Conservation (phyloP, 2,113 vertebrate genomes). For the Leuciscus idus region DNA sequence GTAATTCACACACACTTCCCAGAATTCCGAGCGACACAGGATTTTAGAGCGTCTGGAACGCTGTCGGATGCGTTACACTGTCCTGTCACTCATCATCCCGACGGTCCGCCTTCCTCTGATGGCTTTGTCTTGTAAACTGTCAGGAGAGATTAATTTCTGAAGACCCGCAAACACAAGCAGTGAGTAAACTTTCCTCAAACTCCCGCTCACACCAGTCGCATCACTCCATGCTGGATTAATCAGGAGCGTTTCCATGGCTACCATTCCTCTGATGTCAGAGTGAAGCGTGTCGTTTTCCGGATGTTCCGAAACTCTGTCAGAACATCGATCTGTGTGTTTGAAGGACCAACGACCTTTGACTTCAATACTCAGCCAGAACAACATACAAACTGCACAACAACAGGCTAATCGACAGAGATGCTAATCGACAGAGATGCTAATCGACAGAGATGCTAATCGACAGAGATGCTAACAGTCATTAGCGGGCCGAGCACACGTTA, state of each 20-base stretch:
- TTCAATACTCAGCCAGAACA: neutral
- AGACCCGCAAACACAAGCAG: slow-evolving; percentile 21
- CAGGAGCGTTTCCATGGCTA: neutral
- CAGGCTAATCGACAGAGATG: no score
- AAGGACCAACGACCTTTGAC: neutral
- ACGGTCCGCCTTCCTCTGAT: slow-evolving; percentile 40
- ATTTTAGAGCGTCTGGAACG: neutral
- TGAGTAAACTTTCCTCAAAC: slow-evolving; percentile 22
- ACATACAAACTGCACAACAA: neutral
- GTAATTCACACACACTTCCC: neutral
- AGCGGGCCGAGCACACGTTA: no score
- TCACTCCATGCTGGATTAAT: slow-evolving; percentile 12
- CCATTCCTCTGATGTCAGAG: neutral
- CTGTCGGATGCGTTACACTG: neutral
- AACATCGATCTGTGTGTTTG: neutral
- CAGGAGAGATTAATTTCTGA: slow-evolving; percentile 62
- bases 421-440: no score
- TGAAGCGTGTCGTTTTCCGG: neutral
- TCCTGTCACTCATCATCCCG: slow-evolving; percentile 42
- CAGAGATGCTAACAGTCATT: no score
- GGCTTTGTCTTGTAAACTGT: slow-evolving; percentile 59
- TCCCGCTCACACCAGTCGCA: neutral
- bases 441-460: no score
- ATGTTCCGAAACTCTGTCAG: neutral
- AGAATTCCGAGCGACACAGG: neutral